Conservation (phyloP, 2,888 invertebrate genomes). For the Campoplex nolae region DNA sequence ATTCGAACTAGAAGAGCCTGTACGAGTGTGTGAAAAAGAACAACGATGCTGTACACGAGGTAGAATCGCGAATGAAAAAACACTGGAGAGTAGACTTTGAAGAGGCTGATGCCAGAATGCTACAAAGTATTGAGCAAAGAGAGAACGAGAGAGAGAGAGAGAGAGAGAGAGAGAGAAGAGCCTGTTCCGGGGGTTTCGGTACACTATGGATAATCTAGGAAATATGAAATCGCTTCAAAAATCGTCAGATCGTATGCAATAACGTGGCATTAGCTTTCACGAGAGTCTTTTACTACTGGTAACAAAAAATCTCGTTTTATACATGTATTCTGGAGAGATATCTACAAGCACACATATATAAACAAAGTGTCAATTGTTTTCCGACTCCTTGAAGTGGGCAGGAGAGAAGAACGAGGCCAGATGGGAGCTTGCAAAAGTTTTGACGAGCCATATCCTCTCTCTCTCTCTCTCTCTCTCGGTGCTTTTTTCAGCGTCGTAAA, state of each 20-base stretch:
- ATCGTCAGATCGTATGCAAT: constrained; percentile 79
- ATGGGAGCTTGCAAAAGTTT: constrained; percentile 69
- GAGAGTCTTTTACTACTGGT: constrained; percentile 31
- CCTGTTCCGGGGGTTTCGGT: constrained; percentile 1
- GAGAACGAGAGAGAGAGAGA: background rate
- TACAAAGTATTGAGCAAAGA: constrained; percentile 10
- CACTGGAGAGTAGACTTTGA: constrained; percentile 3
- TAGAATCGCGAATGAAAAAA: constrained; percentile 22
- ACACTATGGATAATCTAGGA: constrained; percentile 74
- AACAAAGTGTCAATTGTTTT: constrained; percentile 67
- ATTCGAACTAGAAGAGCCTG: background rate
- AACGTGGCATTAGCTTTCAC: constrained; percentile 76
- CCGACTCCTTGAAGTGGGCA: constrained; percentile 30
- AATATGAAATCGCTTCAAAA: constrained; percentile 79
- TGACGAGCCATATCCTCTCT: constrained; percentile 55
- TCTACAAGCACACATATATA: background rate
- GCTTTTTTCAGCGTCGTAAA: background rate
- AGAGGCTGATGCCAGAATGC: constrained; percentile 34
- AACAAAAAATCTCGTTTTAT: background rate
- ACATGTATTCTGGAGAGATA: background rate
- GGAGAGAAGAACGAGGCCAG: constrained; percentile 42
- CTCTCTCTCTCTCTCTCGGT: constrained; percentile 10
- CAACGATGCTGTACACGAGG: constrained; percentile 2
- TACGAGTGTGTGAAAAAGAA: background rate
- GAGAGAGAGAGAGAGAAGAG: constrained; percentile 22